Evolutionary conservation across 2,797 vertebrate species (phyloP).

Genomic region (Acestrorhynchus altus): DNA sequence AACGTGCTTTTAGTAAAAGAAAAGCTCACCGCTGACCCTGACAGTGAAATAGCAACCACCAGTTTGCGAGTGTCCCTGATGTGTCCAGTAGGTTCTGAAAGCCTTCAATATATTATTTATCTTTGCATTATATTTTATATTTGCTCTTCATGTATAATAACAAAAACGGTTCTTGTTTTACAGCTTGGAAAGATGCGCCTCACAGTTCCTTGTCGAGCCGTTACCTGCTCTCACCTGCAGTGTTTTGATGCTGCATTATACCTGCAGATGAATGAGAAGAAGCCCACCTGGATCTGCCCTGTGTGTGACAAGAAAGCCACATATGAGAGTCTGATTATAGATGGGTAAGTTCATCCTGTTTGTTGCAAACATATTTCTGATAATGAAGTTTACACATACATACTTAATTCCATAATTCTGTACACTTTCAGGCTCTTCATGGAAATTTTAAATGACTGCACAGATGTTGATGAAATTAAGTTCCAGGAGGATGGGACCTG

Average conservation of each 20-base stretch:
- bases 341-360: conserved; percentile 80
- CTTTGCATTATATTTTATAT: background rate
- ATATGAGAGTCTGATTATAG: conserved; percentile 93
- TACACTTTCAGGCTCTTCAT: conserved; percentile 85
- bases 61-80: conserved; percentile 95
- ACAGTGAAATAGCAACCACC: conserved; percentile 96
- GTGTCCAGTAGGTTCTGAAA: conserved; percentile 90
- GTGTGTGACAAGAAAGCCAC: conserved; percentile 97
- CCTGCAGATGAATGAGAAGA: conserved; percentile 98
- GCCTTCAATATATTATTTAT: background rate
- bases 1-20: conserved; percentile 87
- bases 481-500: conserved; percentile 97
- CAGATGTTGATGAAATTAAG: conserved; percentile 96
- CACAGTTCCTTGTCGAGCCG: conserved; percentile 91
- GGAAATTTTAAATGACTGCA: conserved; percentile 96
- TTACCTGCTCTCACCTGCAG: conserved; percentile 95
- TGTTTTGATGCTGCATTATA: conserved; percentile 97
- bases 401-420: background rate
- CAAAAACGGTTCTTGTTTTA: background rate
- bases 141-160: background rate
- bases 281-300: conserved; percentile 97
- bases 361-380: background rate
- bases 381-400: background rate
- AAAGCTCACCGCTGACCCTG: conserved; percentile 95
- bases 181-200: conserved; percentile 97